phyloP scores from a whole-genome alignment of 2,113 vertebrate species.

The Scolopax mira region DNA sequence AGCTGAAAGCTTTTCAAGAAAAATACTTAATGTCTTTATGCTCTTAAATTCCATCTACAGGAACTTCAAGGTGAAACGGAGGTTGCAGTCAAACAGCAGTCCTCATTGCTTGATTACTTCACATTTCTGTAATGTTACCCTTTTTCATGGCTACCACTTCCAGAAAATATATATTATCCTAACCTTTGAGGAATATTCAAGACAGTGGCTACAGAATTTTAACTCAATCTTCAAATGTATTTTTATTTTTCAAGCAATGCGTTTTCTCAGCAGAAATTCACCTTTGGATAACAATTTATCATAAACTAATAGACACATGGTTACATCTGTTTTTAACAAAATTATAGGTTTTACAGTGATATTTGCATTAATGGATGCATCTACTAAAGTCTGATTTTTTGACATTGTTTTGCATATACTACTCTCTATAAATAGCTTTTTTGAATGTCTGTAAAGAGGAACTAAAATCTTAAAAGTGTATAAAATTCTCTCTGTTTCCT shows the following conservation, averaged over 20 bases:
- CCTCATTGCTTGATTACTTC: not conserved
- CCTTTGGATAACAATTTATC: not conserved
- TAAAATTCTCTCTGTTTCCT: not conserved
- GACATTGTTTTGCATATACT: not conserved
- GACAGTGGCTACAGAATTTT: not conserved
- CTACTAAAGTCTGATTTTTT: not conserved
- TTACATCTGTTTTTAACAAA: not conserved
- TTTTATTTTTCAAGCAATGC: not conserved
- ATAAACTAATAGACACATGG: accelerated
- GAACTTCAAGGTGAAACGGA: conserved; percentile 11
- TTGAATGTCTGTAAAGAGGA: not conserved
- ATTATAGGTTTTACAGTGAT: not conserved
- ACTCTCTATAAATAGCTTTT: not conserved
- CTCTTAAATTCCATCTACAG: not conserved
- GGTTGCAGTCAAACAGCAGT: not conserved
- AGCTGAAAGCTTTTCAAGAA: not conserved
- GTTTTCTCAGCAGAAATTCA: not conserved
- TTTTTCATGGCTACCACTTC: not conserved
- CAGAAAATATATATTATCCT: not conserved
- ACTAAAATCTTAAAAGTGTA: not conserved
- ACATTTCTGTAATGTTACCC: not conserved
- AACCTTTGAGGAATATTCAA: not conserved
- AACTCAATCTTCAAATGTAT: not conserved
- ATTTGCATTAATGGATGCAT: not conserved
- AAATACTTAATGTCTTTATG: not conserved